A percentile compares a stretch with the other conserved stretches of the same genome.
Conservation (phyloP, 1,140 invertebrate species). For the Euglossa dilemma region DNA sequence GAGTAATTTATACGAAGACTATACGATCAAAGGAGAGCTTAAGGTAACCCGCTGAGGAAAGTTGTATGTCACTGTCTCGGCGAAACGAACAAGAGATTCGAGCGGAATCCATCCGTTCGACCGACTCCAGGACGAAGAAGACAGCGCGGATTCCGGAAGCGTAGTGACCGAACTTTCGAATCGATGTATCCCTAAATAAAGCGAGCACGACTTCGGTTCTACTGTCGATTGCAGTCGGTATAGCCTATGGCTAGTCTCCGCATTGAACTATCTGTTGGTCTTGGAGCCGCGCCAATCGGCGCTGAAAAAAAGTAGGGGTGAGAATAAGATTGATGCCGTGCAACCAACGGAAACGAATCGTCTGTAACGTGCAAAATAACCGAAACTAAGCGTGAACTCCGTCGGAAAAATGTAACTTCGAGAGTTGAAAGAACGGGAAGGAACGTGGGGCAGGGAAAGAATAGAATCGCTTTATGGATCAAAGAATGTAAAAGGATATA, state of each 20-base stretch:
- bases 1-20: not conserved
- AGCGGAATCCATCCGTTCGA: not conserved
- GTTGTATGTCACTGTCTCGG: not conserved
- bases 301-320: slow-evolving; percentile 45
- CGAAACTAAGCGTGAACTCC: not conserved
- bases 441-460: not conserved
- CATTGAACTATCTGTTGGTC: slow-evolving; percentile 57
- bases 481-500: no score
- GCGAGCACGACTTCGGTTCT: slow-evolving; percentile 28
- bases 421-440: no score
- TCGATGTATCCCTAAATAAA: slow-evolving; percentile 57
- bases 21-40: slow-evolving; percentile 8
- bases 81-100: not conserved
- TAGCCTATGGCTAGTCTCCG: slow-evolving; percentile 31
- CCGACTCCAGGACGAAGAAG: not conserved
- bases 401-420: not conserved
- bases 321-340: slow-evolving; percentile 40
- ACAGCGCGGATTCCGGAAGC: slow-evolving; percentile 48
- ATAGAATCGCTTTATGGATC: not conserved
- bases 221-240: slow-evolving; percentile 48
- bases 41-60: not conserved
- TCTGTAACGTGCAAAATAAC: slow-evolving; percentile 16
- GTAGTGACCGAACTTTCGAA: slow-evolving; percentile 31
- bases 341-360: slow-evolving; percentile 6
- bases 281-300: slow-evolving; percentile 43